phyloP scores from a whole-genome alignment of 2,888 invertebrate genomes.

The Sesia bembeciformis region DNA sequence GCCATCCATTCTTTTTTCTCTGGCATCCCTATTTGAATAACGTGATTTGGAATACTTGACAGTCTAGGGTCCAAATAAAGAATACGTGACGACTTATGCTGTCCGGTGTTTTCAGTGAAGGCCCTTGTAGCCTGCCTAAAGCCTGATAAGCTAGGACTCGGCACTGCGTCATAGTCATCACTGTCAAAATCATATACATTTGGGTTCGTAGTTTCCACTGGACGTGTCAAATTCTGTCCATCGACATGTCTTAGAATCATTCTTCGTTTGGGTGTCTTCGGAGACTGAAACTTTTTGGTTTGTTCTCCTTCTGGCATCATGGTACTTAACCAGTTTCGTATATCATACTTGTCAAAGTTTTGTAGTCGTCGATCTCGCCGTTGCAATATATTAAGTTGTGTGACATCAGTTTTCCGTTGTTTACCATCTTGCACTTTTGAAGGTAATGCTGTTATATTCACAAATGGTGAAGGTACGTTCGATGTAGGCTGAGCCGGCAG shows the following conservation, averaged over 20 bases:
- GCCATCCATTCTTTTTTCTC: not conserved
- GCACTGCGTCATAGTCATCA: not conserved
- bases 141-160: not conserved
- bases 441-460: too few species aligned
- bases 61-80: not conserved
- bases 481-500: too few species aligned
- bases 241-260: not conserved
- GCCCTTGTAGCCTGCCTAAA: not conserved
- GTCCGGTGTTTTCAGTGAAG: not conserved
- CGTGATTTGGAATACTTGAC: not conserved
- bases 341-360: not conserved
- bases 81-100: not conserved
- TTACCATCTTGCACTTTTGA: too few species aligned
- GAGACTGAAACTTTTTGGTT: not conserved
- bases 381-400: not conserved
- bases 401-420: too few species aligned
- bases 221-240: too few species aligned
- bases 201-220: not conserved
- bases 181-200: slow-evolving; percentile 8
- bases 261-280: not conserved
- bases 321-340: not conserved
- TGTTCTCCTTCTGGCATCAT: not conserved
- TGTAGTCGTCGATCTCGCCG: not conserved
- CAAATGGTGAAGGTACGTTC: too few species aligned
- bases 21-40: not conserved